Conservation (phyloP, 2,797 vertebrate species). For the Phrynocephalus vlangalii region DNA sequence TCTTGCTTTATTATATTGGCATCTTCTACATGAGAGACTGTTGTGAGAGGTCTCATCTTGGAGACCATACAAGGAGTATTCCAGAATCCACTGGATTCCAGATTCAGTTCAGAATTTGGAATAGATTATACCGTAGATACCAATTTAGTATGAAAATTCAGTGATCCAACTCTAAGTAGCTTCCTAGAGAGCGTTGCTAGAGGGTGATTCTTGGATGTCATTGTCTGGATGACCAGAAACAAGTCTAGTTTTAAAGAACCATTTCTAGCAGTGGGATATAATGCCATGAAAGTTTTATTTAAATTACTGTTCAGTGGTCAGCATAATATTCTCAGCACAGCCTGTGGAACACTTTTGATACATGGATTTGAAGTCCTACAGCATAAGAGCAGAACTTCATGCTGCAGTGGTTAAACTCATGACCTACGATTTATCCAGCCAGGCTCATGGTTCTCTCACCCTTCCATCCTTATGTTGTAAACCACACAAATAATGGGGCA, state of each 20-base stretch:
- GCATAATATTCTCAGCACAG: neutral
- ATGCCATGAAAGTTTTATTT: neutral
- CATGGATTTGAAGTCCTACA: neutral
- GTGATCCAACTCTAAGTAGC: neutral
- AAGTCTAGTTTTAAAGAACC: neutral
- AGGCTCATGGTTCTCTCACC: no score
- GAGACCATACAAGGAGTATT: neutral
- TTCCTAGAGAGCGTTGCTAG: neutral
- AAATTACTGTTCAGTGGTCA: neutral
- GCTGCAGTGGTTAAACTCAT: no score
- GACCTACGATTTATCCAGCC: no score
- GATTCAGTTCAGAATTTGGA: neutral
- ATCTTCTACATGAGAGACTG: neutral
- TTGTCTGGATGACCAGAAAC: neutral
- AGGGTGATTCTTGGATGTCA: no score
- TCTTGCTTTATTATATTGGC: neutral
- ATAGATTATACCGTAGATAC: neutral
- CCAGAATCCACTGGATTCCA: neutral
- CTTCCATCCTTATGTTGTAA: no score
- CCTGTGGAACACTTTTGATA: neutral
- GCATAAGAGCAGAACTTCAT: no score
- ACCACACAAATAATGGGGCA: no score
- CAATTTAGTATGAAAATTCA: neutral
- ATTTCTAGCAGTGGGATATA: neutral
- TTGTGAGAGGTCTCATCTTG: neutral